phyloP scores from a whole-genome alignment of 35 echinoderm and acorn worm genomes.

The Lytechinus variegatus region DNA sequence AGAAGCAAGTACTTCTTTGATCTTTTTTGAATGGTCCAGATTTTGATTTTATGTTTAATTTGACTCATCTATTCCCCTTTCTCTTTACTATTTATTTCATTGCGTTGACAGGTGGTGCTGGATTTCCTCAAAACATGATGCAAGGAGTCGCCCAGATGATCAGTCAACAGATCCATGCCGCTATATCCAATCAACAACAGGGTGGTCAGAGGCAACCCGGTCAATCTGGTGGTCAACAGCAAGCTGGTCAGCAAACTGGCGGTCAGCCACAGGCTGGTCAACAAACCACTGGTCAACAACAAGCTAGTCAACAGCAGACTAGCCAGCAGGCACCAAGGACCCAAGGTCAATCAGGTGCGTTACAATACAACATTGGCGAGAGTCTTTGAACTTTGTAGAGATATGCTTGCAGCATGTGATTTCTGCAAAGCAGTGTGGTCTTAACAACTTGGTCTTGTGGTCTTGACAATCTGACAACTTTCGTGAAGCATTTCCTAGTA shows the following conservation, averaged over 20 bases:
- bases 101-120: background rate
- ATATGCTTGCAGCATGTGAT: background rate
- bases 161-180: slow-evolving; percentile 74
- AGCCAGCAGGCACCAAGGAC: slow-evolving; percentile 22
- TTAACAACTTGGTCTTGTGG: too few species aligned
- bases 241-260: slow-evolving; percentile 19
- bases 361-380: background rate
- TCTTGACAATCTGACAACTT: too few species aligned
- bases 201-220: background rate
- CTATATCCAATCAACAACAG: slow-evolving; percentile 24
- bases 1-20: too few species aligned
- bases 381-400: background rate
- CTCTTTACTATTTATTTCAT: background rate
- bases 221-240: slow-evolving; percentile 1
- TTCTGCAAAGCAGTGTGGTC: too few species aligned
- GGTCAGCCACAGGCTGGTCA: slow-evolving; percentile 20
- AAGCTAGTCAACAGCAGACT: slow-evolving; percentile 10
- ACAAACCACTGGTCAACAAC: background rate
- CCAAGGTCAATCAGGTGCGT: slow-evolving; percentile 10
- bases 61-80: too few species aligned
- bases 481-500: too few species aligned
- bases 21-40: too few species aligned
- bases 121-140: slow-evolving; percentile 36
- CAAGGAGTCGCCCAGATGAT: slow-evolving; percentile 82
- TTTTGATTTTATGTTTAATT: too few species aligned